Conservation (phyloP, 2,113 vertebrate genomes). For the Hippoglossus stenolepis region DNA sequence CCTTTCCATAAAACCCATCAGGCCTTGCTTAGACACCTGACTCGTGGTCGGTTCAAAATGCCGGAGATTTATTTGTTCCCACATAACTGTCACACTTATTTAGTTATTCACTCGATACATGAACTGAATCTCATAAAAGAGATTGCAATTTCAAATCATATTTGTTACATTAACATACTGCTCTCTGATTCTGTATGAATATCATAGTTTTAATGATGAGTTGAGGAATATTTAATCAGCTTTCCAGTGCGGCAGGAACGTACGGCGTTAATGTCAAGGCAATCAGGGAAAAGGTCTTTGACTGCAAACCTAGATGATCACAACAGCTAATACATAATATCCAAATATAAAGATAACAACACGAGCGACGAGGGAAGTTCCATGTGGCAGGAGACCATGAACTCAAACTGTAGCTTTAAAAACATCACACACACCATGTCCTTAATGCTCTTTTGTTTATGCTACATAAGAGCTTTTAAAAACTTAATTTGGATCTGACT, state of each 20-base stretch:
- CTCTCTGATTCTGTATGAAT: neutral
- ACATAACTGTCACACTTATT: neutral
- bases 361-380: neutral
- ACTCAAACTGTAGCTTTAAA: neutral
- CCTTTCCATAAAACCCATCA: neutral
- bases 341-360: neutral
- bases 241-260: neutral
- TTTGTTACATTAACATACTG: neutral
- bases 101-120: neutral
- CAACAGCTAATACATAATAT: neutral
- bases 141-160: neutral
- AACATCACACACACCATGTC: neutral
- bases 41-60: neutral
- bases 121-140: neutral
- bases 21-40: neutral
- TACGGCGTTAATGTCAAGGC: neutral
- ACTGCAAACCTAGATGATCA: neutral
- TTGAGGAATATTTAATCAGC: neutral
- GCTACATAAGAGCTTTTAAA: no score
- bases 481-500: conserved; percentile 1
- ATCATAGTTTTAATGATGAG: neutral
- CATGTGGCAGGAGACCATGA: conserved; percentile 4
- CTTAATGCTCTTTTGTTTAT: neutral
- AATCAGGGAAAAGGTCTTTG: neutral
- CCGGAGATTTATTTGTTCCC: neutral